These are phyloP conservation scores for Apamea monoglypha DNA, from an alignment of 2,888 invertebrate genomes.

Conservation along the genomic window DNA sequence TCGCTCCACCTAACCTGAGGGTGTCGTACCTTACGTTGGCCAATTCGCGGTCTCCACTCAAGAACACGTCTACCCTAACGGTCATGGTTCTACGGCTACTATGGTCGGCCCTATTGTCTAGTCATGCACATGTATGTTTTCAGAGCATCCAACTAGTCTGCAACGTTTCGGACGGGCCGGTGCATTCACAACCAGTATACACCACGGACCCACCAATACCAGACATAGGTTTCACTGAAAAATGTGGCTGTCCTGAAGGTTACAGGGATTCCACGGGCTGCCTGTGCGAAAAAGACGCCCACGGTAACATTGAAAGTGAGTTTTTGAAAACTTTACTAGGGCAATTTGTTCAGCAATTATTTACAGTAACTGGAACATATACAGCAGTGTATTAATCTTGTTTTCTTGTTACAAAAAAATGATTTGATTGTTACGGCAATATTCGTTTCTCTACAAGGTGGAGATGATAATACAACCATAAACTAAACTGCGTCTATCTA, in stretches of 20 bases:
- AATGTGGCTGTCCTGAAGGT: conserved; percentile 50
- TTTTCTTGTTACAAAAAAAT: not conserved
- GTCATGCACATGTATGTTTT: not conserved
- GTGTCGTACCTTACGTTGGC: no score
- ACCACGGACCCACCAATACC: conserved; percentile 44
- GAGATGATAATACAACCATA: not conserved
- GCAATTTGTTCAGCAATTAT: not conserved
- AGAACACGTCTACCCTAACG: no score
- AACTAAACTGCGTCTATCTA: not conserved
- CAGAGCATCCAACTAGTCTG: conserved; percentile 51
- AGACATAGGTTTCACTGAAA: conserved; percentile 32
- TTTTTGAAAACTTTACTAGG: not conserved
- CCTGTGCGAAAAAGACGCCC: conserved; percentile 35
- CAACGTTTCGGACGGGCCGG: conserved; percentile 46
- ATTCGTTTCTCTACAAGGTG: no score
- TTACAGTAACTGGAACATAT: not conserved
- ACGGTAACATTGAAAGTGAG: conserved; percentile 24
- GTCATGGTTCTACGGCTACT: no score
- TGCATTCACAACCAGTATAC: conserved; percentile 37
- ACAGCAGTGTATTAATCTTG: no score
- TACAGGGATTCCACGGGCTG: conserved; percentile 43
- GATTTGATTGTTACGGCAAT: not conserved
- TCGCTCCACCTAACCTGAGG: no score
- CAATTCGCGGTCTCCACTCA: no score
- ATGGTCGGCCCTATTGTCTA: no score